Percentiles rank a stretch among this genome's conserved stretches.
phyloP scores from a whole-genome alignment of 1,140 invertebrate species.

The Drosophila virilis region DNA sequence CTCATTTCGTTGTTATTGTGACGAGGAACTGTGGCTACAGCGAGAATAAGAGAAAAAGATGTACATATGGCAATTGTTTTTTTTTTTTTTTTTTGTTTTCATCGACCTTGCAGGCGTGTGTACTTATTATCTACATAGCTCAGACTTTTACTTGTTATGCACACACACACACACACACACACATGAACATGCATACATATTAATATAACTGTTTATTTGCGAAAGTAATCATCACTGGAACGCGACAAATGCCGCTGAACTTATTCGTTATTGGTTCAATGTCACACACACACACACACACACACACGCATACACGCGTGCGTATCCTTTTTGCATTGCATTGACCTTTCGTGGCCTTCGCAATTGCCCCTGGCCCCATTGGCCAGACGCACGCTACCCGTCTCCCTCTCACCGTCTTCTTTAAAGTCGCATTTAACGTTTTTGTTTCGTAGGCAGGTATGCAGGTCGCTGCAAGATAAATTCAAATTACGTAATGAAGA shows the following conservation, averaged over 20 bases:
- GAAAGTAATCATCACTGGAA: slow-evolving; percentile 44
- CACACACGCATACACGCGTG: background rate
- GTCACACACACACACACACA: slow-evolving; percentile 11
- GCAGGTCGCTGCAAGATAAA: slow-evolving; percentile 54
- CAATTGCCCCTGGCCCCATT: slow-evolving; percentile 38
- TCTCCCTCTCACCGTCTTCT: background rate
- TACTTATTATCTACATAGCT: slow-evolving; percentile 28
- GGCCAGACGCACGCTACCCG: background rate
- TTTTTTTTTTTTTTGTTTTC: slow-evolving; percentile 29
- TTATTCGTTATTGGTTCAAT: slow-evolving; percentile 46
- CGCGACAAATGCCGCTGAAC: slow-evolving; percentile 36
- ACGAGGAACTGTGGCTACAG: slow-evolving; percentile 19
- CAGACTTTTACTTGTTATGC: slow-evolving; percentile 27
- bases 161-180: background rate
- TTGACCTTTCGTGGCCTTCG: slow-evolving; percentile 43
- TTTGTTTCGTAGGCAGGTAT: background rate
- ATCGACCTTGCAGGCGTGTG: slow-evolving; percentile 43
- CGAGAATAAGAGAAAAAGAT: background rate
- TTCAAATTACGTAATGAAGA: slow-evolving; percentile 75
- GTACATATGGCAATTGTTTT: slow-evolving; percentile 4
- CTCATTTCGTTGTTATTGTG: slow-evolving; percentile 38
- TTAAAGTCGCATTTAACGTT: background rate
- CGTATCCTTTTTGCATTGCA: slow-evolving; percentile 40
- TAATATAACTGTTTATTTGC: slow-evolving; percentile 40
- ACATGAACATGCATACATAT: background rate